Base-by-base conservation (phyloP, 2,888 invertebrate species). In the Ophion ventricosus region DNA sequence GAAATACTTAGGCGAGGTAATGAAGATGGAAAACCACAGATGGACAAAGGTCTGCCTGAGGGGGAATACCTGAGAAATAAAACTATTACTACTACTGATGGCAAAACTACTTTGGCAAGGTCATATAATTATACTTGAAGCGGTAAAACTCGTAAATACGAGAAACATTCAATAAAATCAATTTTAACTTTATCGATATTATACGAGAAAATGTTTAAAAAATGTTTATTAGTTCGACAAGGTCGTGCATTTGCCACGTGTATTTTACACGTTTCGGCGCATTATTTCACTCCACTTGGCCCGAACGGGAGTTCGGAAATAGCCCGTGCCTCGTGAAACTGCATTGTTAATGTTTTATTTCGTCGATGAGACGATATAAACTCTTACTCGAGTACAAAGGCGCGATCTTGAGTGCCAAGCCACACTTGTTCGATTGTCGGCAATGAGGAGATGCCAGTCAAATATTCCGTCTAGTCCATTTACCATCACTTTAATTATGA, bases 211-310 rank as follows among this genome's bases (percentile, higher is more conserved):
- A 14, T 43, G 14, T 14, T 57, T 20, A 8, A 26, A 67, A 57
- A 67, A n/a, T n/a, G 66, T 26, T 26, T 59, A 59, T 57, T 40
- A 17, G 11, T 40, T 7, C 23, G 40, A 43, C 79, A 79, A 79
- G 79, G 79, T 56, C 64, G 8, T 2, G 20, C 70, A 79, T 26
- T 54, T 8, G 17, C 54, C 70, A 79, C 63, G 72, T 79, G 72
- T 35, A 49, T 54, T 54, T 40, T 14, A 67, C 43, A 23, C 63
- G 23, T 56, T 63, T 40, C 25, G 70, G 3, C 4, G 25, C 35
- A 25, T 56, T 63, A 63, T 79, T 79, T 49, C 49, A 54, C 63
- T 64, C 72, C 43, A n/a, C 26, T 79, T 79, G 72, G 63, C 54
- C 54, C 29, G 63, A 54, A 26, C 40, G 26, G 54, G 25, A 63